Evolutionary conservation across 2,113 vertebrate genomes (phyloP), one percentile per base, ranked within the genome.

Genomic region (Tetrax tetrax): DNA sequence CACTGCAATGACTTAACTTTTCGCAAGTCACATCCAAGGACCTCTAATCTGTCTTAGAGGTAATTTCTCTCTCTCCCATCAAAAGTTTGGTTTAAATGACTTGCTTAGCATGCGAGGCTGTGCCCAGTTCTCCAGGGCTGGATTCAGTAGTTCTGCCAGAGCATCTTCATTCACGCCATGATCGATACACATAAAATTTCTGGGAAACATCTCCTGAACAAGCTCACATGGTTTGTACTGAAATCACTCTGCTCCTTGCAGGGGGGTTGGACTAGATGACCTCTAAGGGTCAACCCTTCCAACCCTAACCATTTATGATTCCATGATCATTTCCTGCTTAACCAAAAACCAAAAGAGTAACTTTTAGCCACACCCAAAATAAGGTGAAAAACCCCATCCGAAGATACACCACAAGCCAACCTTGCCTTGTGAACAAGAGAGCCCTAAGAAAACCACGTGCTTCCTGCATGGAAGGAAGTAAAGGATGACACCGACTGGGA

Each of bases 371-470:
- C 38, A 66, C 38, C 22, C 65, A 35, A 4, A 19, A 79, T 41
- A 63, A 21, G 20, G 28, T 29, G 21, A 80, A 85, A 91, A 85
- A 31, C 1, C 4, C 15, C 37, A 4, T 5, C 24, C 72, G 70
- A 92, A 93, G 17, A 28, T 25, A n/a, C 4, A 56, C 7, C 47
- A 68, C 7, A 33, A 60, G 29, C 14, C 83, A 89, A 53, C 4
- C 3, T 7, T 41, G 15, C 7, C 37, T 31, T 29, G 41, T 16
- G 70, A 81, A 59, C 13, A 56, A 43, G 53, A 35, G 14, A 50
- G 14, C 3, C 23, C 17, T 6, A 56, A 51, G 13, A 66, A 65
- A 78, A 45, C 12, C 9, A n/a, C 0, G 0, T 4, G 22, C 9
- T 80, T 53, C 29, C 22, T 76, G 48, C 22, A 35, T 2, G 2